These are phyloP conservation scores for Leptinotarsa tumamoca DNA, from an alignment of 2,888 invertebrate genomes.

Conservation along the genomic window DNA sequence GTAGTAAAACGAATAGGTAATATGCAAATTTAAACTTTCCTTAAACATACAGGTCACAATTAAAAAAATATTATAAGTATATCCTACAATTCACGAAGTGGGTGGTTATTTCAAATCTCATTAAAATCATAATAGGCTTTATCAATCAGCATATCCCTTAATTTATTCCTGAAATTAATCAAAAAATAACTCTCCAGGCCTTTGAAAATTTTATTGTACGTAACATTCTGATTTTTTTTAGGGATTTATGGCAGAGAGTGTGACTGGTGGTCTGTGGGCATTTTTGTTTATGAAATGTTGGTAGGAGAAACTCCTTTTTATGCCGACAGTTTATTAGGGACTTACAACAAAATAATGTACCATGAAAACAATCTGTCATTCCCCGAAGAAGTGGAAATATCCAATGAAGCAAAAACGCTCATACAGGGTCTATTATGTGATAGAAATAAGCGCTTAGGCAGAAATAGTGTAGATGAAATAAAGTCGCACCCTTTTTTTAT, in stretches of 20 bases:
- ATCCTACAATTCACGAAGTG: too few species aligned
- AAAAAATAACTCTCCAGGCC: too few species aligned
- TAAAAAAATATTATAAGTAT: too few species aligned
- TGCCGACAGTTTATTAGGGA: constrained; percentile 96
- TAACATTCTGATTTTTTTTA: constrained; percentile 26
- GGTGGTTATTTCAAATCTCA: too few species aligned
- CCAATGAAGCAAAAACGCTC: constrained; percentile 85
- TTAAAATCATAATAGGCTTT: too few species aligned
- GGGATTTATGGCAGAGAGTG: constrained; percentile 94
- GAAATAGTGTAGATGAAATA: constrained; percentile 94
- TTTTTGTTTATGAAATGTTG: constrained; percentile 98
- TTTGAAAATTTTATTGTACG: too few species aligned
- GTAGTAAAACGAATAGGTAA: too few species aligned
- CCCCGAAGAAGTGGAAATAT: constrained; percentile 95
- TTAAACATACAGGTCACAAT: too few species aligned
- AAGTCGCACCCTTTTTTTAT: constrained; percentile 94
- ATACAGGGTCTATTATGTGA: constrained; percentile 96
- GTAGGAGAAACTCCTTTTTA: constrained; percentile 99
- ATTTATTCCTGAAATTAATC: too few species aligned
- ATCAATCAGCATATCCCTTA: too few species aligned
- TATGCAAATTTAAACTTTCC: too few species aligned
- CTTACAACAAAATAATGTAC: constrained; percentile 99
- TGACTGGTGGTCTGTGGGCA: constrained; percentile 99
- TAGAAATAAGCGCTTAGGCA: constrained; percentile 68
- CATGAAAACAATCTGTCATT: constrained; percentile 95